A percentile compares a stretch with the other conserved stretches of the same genome.
phyloP scores from a whole-genome alignment of 1,140 invertebrate genomes.

The Anastrepha ludens region DNA sequence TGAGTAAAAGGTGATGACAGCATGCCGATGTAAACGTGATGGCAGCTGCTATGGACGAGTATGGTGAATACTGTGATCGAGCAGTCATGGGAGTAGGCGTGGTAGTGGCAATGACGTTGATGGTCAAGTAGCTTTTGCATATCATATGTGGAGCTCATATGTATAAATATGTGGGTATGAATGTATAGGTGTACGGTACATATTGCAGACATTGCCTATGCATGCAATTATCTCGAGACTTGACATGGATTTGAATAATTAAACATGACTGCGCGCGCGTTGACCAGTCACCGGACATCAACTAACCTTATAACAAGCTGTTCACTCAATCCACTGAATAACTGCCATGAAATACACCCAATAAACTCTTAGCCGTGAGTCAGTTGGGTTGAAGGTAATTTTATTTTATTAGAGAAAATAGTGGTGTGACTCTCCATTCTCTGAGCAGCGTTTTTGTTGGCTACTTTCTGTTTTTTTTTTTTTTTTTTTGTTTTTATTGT shows the following conservation, averaged over 20 bases:
- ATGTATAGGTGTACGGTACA: background rate
- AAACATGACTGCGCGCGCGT: slow-evolving; percentile 61
- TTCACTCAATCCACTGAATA: background rate
- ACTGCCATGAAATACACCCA: background rate
- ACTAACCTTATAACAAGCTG: slow-evolving; percentile 17
- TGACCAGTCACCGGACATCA: slow-evolving; percentile 38
- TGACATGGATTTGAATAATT: slow-evolving; percentile 74
- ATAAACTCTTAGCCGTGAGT: slow-evolving; percentile 3
- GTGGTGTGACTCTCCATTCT: background rate
- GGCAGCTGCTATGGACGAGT: background rate
- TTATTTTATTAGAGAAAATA: slow-evolving; percentile 26
- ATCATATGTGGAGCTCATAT: background rate
- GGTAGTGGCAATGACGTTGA: slow-evolving; percentile 26
- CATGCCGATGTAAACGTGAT: background rate
- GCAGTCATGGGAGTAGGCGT: slow-evolving; percentile 28
- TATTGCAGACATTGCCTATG: slow-evolving; percentile 69
- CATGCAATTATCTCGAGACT: slow-evolving; percentile 74
- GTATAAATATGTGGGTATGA: background rate
- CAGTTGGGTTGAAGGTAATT: slow-evolving; percentile 16
- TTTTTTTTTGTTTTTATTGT: slow-evolving; percentile 29
- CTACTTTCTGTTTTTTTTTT: background rate
- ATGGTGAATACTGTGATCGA: background rate
- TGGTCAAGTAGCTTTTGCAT: background rate
- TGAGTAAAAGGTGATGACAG: slow-evolving; percentile 29
- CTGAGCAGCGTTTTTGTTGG: background rate